These are phyloP conservation scores for Diceros bicornis DNA, from an alignment of 2,797 vertebrate species.

Conservation along the genomic window DNA sequence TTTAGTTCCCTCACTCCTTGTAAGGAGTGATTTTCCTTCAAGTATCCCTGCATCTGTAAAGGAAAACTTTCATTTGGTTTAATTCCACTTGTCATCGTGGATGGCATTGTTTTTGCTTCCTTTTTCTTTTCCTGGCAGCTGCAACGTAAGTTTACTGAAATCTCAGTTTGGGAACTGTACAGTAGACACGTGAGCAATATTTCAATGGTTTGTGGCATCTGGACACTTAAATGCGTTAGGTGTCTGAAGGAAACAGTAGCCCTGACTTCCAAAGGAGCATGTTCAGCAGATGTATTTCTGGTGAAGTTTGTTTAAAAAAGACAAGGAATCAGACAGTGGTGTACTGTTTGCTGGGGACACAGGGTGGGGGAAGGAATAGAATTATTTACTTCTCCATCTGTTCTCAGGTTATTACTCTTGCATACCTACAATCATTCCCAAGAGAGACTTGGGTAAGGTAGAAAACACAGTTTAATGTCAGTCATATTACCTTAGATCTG, in stretches of 20 bases:
- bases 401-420: too few species aligned
- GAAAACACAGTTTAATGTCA: too few species aligned
- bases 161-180: neutral
- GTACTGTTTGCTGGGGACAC: too few species aligned
- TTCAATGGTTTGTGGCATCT: neutral
- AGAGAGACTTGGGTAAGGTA: too few species aligned
- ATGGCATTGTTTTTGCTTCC: neutral
- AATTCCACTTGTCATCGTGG: neutral
- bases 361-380: too few species aligned
- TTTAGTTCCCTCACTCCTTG: neutral
- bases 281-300: neutral
- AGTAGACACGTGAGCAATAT: neutral
- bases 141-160: neutral
- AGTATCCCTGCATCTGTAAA: neutral
- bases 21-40: neutral
- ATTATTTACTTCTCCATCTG: too few species aligned
- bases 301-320: too few species aligned
- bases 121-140: neutral
- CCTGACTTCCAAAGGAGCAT: neutral
- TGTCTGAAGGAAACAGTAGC: neutral
- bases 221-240: neutral
- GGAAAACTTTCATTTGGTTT: neutral
- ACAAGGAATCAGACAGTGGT: too few species aligned
- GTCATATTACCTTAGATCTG: too few species aligned
- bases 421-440: too few species aligned